Conservation (phyloP, 92 coral and sea anemone species). For the Zoanthus sociatus region DNA sequence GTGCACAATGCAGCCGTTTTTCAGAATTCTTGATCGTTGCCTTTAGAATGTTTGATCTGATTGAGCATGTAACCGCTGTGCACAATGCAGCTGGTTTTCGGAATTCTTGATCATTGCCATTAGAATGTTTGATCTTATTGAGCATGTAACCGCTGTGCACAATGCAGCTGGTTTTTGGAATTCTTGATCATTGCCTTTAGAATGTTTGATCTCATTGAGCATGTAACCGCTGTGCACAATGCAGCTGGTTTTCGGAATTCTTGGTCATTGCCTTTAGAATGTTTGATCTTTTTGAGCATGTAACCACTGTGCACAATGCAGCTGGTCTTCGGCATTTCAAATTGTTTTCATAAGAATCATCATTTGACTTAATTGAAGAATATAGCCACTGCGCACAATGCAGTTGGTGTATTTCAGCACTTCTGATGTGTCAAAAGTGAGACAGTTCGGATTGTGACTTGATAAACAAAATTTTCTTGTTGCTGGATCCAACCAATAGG, state of each 20-base stretch:
- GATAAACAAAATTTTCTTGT: conserved; percentile 38
- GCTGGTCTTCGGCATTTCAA: conserved; percentile 46
- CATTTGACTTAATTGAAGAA: background rate
- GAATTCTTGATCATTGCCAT: no score
- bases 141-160: conserved; percentile 63
- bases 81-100: conserved; percentile 66
- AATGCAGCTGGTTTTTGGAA: conserved; percentile 54
- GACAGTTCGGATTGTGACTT: conserved; percentile 29
- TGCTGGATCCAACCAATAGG: conserved; percentile 18
- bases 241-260: conserved; percentile 63
- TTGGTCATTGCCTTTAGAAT: no score
- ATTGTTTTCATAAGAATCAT: background rate
- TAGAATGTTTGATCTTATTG: no score
- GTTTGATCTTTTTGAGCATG: no score
- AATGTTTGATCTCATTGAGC: no score
- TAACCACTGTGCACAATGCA: conserved; percentile 81
- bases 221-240: conserved; percentile 72
- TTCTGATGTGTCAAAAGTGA: conserved; percentile 62
- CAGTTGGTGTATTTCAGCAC: conserved; percentile 62
- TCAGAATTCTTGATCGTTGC: no score
- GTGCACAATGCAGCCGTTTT: conserved; percentile 77
- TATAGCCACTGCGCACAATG: conserved; percentile 78
- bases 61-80: conserved; percentile 44
- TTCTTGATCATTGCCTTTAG: no score
- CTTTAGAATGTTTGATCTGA: no score